Base-by-base conservation (phyloP, 2,797 vertebrate genomes). In the Mormyrops attenuatus region DNA sequence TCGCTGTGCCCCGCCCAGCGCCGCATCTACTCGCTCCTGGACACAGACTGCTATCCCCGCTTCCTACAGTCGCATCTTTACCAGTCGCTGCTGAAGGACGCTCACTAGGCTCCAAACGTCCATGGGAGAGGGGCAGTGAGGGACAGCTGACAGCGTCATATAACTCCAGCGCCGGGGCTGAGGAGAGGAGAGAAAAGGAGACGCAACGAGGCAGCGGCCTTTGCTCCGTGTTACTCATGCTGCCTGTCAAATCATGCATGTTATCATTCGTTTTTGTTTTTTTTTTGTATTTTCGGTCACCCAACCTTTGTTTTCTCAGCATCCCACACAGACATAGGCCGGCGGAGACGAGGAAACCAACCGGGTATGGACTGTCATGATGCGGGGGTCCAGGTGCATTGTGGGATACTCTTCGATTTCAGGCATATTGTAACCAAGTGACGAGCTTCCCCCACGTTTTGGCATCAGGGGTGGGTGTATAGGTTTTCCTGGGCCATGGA, bases 21-120 rank as follows among this genome's bases (percentile, higher is more conserved):
- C 41, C 95, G 97, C 34, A 96, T 97, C 92, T 96, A 93, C 89
- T 94, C 94, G 0, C 94, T 97, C 2, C 95, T 97, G 93, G 97
- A 97, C 92, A 94, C 92, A 0, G 96, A 97, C 92, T 97, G 96
- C 50, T 97, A 96, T 89, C 96, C 96, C 0, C 95, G 97, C 22
- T 97, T 97, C 92, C 95, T 97, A 2, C 96, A 97, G 89, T 97
- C 96, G 2, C 85, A 90, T 52, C 87, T 96, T 90, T 97, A 97
- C 94, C 93, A 93, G 82, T 90, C 92, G 6, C 89, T 97, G 85
- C 92, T 95, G 1, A 52, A 17, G 7, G 92, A 95, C 0, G 92
- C 92, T 0, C 91, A 94, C 85, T 94, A 94, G 47, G 1, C 17
- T 17, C 11, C 82, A 87, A 7, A 73, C 69, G 1, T 38, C 11